Evolutionary conservation across 2,113 vertebrate species (phyloP).

Genomic region (Phasianus colchicus): DNA sequence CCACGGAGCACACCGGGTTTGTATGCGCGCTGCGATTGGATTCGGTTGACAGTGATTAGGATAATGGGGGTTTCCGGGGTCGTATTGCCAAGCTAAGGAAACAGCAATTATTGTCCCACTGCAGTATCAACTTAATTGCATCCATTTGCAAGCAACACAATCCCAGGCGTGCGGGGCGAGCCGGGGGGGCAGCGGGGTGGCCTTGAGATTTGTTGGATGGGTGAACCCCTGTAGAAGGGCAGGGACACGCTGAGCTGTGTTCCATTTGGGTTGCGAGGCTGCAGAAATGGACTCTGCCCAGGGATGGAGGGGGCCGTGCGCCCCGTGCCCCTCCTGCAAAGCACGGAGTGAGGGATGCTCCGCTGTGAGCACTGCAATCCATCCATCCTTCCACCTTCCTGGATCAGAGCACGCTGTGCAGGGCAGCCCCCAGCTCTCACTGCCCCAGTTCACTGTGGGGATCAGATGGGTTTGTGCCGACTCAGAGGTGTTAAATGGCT

Average conservation of each 20-base stretch:
- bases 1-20: neutral
- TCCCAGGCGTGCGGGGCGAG: neutral
- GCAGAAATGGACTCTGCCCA: no score
- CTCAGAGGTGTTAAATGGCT: constrained; percentile 64
- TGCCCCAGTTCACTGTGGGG: neutral
- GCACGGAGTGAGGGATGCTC: rapidly evolving
- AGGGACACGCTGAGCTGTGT: neutral
- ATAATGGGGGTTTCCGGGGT: constrained; percentile 46
- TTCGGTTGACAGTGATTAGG: constrained; percentile 38
- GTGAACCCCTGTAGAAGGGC: neutral
- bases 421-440: neutral
- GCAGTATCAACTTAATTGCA: constrained; percentile 33
- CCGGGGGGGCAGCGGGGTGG: neutral
- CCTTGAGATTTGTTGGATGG: neutral
- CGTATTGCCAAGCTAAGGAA: constrained; percentile 46
- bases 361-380: neutral
- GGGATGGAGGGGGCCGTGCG: no score
- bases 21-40: neutral
- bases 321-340: neutral
- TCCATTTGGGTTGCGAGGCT: no score
- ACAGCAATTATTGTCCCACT: neutral
- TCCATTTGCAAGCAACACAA: neutral
- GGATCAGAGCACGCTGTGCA: neutral
- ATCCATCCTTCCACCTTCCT: neutral
- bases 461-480: constrained; percentile 56